A percentile compares a stretch with the other conserved stretches of the same genome.
These are phyloP conservation scores for Cremastinae sp. DNA, from an alignment of 2,888 invertebrate species.

Conservation along the genomic window DNA sequence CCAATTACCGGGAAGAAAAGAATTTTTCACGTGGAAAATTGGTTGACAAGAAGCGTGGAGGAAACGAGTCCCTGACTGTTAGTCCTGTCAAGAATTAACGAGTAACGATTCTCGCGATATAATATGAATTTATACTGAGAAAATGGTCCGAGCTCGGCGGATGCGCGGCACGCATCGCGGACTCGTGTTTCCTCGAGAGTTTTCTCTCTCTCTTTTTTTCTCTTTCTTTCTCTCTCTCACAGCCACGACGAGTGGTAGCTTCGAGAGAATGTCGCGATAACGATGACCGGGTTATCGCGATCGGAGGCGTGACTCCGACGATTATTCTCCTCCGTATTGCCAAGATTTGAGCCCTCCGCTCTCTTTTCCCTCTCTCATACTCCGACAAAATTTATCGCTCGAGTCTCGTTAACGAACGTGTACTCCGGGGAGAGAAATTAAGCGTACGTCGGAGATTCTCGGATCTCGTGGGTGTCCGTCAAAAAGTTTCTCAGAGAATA, in stretches of 20 bases:
- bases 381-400: slow-evolving; percentile 39
- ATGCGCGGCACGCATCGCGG: not conserved
- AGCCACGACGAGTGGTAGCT: slow-evolving; percentile 19
- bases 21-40: too few species aligned
- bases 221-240: too few species aligned
- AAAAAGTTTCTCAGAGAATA: too few species aligned
- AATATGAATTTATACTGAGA: too few species aligned
- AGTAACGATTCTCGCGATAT: too few species aligned
- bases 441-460: slow-evolving; percentile 11
- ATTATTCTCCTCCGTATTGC: slow-evolving; percentile 49
- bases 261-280: slow-evolving; percentile 42
- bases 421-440: slow-evolving; percentile 33
- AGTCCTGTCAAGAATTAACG: too few species aligned
- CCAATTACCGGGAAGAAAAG: too few species aligned
- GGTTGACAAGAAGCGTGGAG: not conserved
- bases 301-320: slow-evolving; percentile 47
- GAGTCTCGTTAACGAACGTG: slow-evolving; percentile 37
- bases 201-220: not conserved
- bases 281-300: slow-evolving; percentile 58
- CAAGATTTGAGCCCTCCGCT: slow-evolving; percentile 13
- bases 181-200: not conserved
- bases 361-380: slow-evolving; percentile 27
- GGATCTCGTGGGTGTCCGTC: slow-evolving; percentile 21
- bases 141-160: too few species aligned
- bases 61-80: not conserved